Base-by-base conservation (phyloP, 2,113 vertebrate species). In the Hymenochirus boettgeri region DNA sequence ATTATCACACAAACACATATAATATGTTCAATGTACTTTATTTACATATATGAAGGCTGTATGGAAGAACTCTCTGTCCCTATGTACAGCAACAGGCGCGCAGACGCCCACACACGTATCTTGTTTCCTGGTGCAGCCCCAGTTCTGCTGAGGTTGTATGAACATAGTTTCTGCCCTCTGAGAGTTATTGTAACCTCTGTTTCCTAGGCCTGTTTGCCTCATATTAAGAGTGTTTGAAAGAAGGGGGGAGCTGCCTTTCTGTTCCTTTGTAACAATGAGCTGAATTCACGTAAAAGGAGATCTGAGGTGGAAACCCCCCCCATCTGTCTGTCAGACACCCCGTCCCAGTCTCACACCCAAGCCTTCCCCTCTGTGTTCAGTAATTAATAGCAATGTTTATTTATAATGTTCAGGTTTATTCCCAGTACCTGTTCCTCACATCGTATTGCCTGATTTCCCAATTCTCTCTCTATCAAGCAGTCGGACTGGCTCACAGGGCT, bases 191-290 rank as follows among this genome's bases (percentile, higher is more conserved):
- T 57, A 65, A 57, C 63, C 17, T 57, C 45, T 37, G 22, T 17
- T 65, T 65, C 62, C 26, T 35, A 37, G 24, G 21, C 27, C 17
- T 33, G 53, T 57, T 42, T 47, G 57, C 39, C 57, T 46, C 51
- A 18, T 19, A 18, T 53, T 54, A 29, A 13, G 17, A 25, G 29
- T 37, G 42, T 65, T 51, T 22, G 22, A 25, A 46, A 45, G 21
- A 23, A 8, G 18, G 50, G 53, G 25, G 42, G 53, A 17, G 25
- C 13, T 22, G 29, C 12, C 37, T 22, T 12, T 47, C 31, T 31
- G 52, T 48, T 60, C 8, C 57, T 60, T 11, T 45, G 42, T 45
- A 65, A 65, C 54, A 65, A 65, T 57, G 54, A 51, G 22, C 26
- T 51, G 42, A 26, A 58, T 57, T 65, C 54, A 65, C 57, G 45